Evolutionary conservation across 2,113 vertebrate genomes (phyloP).

Genomic region (Semnornis frantzii): DNA sequence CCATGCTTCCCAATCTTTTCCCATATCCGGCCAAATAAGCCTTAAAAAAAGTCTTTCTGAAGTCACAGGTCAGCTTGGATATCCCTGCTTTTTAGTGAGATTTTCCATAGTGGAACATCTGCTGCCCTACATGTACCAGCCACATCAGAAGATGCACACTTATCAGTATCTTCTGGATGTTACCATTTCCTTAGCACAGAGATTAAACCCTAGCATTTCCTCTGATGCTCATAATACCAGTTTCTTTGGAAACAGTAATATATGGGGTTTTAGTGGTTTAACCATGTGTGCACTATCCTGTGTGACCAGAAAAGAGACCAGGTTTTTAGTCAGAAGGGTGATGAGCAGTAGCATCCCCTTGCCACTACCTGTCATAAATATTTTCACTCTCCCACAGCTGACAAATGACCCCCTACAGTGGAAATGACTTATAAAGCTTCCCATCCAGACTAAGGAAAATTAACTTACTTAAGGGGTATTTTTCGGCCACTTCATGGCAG

Average conservation of each 20-base stretch:
- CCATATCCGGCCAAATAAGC: background rate
- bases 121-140: background rate
- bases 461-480: background rate
- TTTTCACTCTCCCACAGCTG: background rate
- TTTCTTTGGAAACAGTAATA: background rate
- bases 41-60: background rate
- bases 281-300: background rate
- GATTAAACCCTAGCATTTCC: background rate
- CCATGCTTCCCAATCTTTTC: background rate
- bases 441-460: background rate
- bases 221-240: background rate
- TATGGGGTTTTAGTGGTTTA: background rate
- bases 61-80: background rate
- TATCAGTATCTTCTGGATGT: background rate
- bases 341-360: background rate
- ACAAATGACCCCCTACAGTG: background rate
- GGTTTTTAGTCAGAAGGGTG: background rate
- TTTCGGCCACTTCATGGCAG: background rate
- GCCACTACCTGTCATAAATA: background rate
- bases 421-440: background rate
- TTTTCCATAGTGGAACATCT: background rate
- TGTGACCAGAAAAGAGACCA: background rate
- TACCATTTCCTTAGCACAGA: background rate
- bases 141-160: background rate
- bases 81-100: background rate